These are phyloP conservation scores for Acrocera orbiculus DNA, from an alignment of 2,888 invertebrate genomes.

Conservation along the genomic window DNA sequence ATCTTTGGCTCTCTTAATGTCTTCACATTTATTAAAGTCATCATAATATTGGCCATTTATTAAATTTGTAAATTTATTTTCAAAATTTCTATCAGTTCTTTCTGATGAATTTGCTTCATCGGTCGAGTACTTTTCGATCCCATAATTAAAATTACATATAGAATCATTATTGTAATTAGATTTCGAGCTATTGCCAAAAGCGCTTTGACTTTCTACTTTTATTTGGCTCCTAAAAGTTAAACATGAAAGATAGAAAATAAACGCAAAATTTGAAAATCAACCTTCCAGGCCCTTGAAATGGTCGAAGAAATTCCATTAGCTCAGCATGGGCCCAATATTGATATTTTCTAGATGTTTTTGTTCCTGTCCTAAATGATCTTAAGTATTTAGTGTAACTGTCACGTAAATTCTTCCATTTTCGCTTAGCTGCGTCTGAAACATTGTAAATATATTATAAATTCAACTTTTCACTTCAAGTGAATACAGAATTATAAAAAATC, in stretches of 20 bases:
- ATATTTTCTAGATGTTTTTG: constrained; percentile 30
- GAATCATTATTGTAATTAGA: constrained; percentile 2
- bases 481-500: too few relatives aligned
- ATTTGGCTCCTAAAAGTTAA: not conserved
- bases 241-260: not conserved
- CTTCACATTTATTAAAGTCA: constrained; percentile 22
- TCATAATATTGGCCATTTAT: constrained; percentile 19
- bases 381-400: constrained; percentile 32
- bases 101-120: too few relatives aligned
- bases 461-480: too few relatives aligned
- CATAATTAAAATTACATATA: constrained; percentile 8
- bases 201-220: constrained; percentile 2
- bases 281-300: constrained; percentile 29
- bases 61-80: constrained; percentile 12
- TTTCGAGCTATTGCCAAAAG: not conserved
- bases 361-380: constrained; percentile 28
- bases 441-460: not conserved
- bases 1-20: constrained; percentile 27
- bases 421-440: constrained; percentile 25
- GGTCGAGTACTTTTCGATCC: constrained; percentile 8
- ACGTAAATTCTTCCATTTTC: constrained; percentile 31
- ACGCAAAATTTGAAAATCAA: constrained; percentile 8
- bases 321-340: constrained; percentile 31
- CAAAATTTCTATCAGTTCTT: too few relatives aligned
- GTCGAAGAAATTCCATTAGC: constrained; percentile 29